Evolutionary conservation across 2,113 vertebrate species (phyloP), one percentile per base, ranked within the genome.

Genomic region (Lamprotornis superbus): DNA sequence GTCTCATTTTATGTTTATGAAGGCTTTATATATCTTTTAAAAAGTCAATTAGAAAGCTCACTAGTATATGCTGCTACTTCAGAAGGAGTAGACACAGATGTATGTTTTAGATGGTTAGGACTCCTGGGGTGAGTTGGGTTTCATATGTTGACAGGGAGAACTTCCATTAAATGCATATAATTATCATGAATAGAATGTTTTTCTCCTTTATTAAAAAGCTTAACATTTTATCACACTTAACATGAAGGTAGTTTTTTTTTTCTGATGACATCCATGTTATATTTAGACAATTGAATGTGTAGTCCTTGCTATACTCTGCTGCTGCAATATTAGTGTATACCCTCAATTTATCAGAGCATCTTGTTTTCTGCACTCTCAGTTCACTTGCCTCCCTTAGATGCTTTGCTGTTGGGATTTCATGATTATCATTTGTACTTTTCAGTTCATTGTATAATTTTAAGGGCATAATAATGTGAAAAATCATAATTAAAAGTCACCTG

Each of bases 1-100:
- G 60, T 61, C 40, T 93, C 76, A 95, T 92, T 93, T 96, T 78
- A 80, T 88, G 93, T 94, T 96, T 94, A 87, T 94, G 73, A 96
- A 94, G 53, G 53, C 50, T 82, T 93, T 69, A 53, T 92, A 33
- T 90, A 88, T 80, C 89, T 82, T 0, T 27, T 79, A 87, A 93
- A 77, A 71, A 59, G 35, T 71, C 83, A 87, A 52, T 96, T 97
- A 95, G 70, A 95, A 91, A 85, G 69, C 73, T 93, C 83, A 53
- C 57, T 82, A 46, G 35, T 92, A 53, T 84, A 71, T 81, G 74
- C 19, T 35, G 55, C 65, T 80, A 89, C 76, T 94, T 96, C 95
- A 97, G 90, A 95, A 95, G 85, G 23, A 83, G 59, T 55, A 56
- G 64, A 69, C 18, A 91, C 85, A 84, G 39, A 77, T 68, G 39